Base-by-base conservation (phyloP, 2,888 invertebrate genomes). In the Nephrocerus scutellatus region DNA sequence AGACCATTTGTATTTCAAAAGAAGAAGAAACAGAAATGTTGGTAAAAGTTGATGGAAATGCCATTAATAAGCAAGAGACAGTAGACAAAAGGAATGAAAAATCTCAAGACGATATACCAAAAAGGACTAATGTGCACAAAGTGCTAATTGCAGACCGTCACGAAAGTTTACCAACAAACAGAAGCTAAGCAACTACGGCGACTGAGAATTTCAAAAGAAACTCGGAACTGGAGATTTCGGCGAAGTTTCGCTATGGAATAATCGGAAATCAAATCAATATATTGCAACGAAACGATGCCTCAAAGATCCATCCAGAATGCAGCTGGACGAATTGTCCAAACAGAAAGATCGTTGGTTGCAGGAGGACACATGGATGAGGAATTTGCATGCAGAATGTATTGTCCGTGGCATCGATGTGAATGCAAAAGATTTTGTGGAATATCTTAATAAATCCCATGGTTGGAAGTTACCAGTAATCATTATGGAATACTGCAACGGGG, bases 401-500 rank as follows among this genome's bases (percentile, higher is more conserved):
- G 84, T 92, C 0, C 71, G 73, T 36, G 82, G 80, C 8, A 53
- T 72, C 2, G 51, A 60, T 1, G 58, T 75, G 0, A n/a, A n/a
- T n/a, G n/a, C n/a, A n/a, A n/a, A n/a, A n/a, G n/a, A n/a, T n/a
- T 75, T 82, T 48, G 42, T 72, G 4, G 47, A 52, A 1, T 73
- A 71, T 2, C 60, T 81, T 16, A 67, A 68, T 24, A 66, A 64
- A 10, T 68, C 68, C 4, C 78, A 78, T 56, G 72, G 72, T 4
- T 41, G 33, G 0, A 72, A 74, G 26, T 60, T 86, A 18, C 89
- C 90, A 1, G 72, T 89, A 13, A 71, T 93, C n/a, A 82, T 86
- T 44, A 89, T 93, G 87, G 91, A 93, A 62, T 95, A 82, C 66
- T 93, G 93, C 61, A 77, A 77, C 38, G 81, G 81, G 18, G 93